Evolutionary conservation across 2,797 vertebrate genomes (phyloP).

Genomic region (Hippopotamyrus pictus): DNA sequence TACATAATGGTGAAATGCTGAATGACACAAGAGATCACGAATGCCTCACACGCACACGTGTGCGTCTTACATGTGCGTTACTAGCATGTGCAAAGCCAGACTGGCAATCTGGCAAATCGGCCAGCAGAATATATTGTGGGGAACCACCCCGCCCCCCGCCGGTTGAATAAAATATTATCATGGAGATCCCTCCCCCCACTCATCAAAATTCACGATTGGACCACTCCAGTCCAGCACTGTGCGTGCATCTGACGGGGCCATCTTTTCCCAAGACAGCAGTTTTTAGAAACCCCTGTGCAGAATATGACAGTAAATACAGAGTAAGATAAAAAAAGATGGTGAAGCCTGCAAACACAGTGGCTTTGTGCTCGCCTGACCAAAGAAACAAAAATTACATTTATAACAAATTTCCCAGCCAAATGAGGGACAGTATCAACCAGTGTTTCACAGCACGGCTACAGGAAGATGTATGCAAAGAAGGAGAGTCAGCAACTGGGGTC

Average conservation of each 20-base stretch:
- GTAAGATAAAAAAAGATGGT: background rate
- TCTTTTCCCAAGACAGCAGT: background rate
- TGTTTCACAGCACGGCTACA: slow-evolving; percentile 22
- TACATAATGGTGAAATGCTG: background rate
- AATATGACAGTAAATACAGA: background rate
- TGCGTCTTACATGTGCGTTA: background rate
- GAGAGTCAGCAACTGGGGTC: background rate
- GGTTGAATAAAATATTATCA: background rate
- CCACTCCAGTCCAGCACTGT: background rate
- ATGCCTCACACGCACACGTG: background rate
- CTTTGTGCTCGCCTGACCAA: background rate
- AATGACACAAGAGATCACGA: background rate
- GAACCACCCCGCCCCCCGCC: background rate
- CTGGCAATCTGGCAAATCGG: background rate
- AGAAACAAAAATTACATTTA: slow-evolving; percentile 19
- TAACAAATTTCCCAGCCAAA: slow-evolving; percentile 64
- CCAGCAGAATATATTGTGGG: background rate
- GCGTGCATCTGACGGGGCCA: background rate
- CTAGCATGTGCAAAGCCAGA: background rate
- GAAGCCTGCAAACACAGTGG: background rate
- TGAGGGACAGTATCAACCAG: slow-evolving; percentile 31
- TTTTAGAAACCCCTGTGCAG: background rate
- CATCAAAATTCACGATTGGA: background rate
- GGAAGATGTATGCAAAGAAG: slow-evolving; percentile 55
- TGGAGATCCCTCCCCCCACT: background rate